Conservation (phyloP, 2,888 invertebrate species). For the Oeneis ivallda region DNA sequence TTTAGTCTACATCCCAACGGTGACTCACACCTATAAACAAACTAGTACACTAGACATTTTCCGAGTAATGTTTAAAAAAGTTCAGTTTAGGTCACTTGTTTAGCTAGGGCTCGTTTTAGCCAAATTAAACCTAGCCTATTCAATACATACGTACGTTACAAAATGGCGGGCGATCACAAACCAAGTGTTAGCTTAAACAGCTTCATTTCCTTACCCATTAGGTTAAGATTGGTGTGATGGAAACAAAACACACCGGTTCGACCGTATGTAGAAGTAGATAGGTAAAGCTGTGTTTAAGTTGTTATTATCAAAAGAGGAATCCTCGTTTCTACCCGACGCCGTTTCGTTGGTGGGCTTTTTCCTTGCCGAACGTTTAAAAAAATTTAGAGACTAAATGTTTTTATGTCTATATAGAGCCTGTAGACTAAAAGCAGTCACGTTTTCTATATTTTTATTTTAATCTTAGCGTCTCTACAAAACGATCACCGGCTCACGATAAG, state of each 20-base stretch:
- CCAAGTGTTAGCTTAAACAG: no score
- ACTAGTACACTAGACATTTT: constrained; percentile 10
- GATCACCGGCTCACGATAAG: constrained; percentile 47
- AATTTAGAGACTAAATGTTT: no score
- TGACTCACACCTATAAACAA: constrained; percentile 12
- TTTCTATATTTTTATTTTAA: constrained; percentile 47
- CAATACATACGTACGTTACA: no score
- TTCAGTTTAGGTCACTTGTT: background rate
- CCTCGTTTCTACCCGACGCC: no score
- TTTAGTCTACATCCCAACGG: constrained; percentile 31
- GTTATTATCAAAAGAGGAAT: no score
- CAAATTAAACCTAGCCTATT: background rate
- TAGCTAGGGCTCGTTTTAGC: background rate
- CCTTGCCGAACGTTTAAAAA: background rate
- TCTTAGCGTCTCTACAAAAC: constrained; percentile 47
- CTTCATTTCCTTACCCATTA: no score
- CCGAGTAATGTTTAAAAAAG: background rate
- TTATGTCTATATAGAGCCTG: background rate
- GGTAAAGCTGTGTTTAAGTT: no score
- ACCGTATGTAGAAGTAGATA: no score
- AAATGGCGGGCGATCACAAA: no score
- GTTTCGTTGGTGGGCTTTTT: background rate
- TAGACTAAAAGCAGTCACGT: constrained; percentile 50
- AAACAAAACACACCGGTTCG: no score
- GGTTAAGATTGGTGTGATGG: no score